Evolutionary conservation across 1,140 invertebrate species (phyloP).

Genomic region (Euura saliciscinereae): DNA sequence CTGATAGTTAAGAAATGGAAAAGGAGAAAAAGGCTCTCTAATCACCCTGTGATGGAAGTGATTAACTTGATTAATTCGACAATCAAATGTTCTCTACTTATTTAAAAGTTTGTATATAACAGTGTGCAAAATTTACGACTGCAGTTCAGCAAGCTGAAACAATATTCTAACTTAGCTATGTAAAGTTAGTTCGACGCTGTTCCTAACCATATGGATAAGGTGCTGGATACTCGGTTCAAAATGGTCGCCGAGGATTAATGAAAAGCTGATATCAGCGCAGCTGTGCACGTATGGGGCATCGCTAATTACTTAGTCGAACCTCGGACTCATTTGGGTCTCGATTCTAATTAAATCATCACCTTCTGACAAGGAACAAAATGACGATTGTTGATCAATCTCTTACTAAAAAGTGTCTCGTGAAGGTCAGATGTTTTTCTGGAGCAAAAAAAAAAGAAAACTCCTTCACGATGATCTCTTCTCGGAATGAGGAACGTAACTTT

Average conservation of each 20-base stretch:
- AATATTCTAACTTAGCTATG: neutral
- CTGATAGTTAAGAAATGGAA: too few species aligned
- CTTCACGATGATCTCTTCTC: too few species aligned
- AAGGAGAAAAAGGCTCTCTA: too few species aligned
- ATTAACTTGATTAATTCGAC: too few species aligned
- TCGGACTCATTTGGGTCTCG: neutral
- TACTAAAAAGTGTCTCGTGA: too few species aligned
- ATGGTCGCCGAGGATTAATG: conserved; percentile 29
- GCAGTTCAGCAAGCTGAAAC: neutral
- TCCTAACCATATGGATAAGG: neutral
- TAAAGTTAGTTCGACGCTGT: conserved; percentile 8
- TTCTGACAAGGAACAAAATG: neutral
- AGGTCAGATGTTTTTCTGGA: too few species aligned
- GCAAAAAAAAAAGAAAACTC: too few species aligned
- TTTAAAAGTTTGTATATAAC: too few species aligned
- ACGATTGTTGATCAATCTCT: too few species aligned
- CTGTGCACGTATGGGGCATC: neutral
- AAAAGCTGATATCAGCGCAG: conserved; percentile 22
- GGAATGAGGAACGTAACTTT: too few species aligned
- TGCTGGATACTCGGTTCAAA: conserved; percentile 17
- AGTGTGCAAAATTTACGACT: neutral
- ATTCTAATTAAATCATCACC: conserved; percentile 1
- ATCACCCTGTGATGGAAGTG: too few species aligned
- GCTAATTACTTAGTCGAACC: neutral
- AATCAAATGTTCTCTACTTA: too few species aligned